Base-by-base conservation (phyloP, 2,113 vertebrate genomes). In the Vulpes ferrilata region DNA sequence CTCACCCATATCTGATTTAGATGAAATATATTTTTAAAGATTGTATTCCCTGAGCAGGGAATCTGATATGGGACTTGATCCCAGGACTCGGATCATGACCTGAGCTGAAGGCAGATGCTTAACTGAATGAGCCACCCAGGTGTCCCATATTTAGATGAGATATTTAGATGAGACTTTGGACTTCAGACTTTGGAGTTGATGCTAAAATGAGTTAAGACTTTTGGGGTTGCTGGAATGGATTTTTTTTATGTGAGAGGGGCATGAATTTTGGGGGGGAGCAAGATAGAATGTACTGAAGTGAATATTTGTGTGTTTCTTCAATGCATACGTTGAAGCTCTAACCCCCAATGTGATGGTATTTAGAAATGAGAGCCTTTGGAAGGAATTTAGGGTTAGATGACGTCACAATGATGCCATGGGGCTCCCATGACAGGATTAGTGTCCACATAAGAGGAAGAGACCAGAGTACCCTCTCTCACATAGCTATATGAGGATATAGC, bases 121-220 rank as follows among this genome's bases (percentile, higher is more conserved):
- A 69, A 69, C n/a, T 35, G 16, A 69, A 32, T 69, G 17, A 69
- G 67, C 67, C n/a, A 69, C 67, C 67, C 32, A 69, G 67, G 67
- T 19, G 8, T 8, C 67, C 32, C 32, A 20, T 84, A 76, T 67
- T 94, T 94, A 65, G 62, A 69, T 79, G 53, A 76, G 48, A 85
- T 67, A 73, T 73, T 73, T 95, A 85, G 48, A 67, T 59, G 12
- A 96, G 8, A 93, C 51, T 89, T 62, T 78, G 69, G 91, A 89
- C 85, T 93, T 87, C 35, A 73, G 51, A 55, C 64, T 81, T 55
- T 15, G 32, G 82, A 86, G 27, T 48, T n/a, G 53, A 92, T 73
- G 64, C 25, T 64, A 80, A 83, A 73, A 92, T 20, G n/a, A 65
- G 32, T 81, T 88, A 64, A 64, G 35, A 67, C 35, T 67, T 83